These are phyloP conservation scores for Thunnus albacares DNA, from an alignment of 2,797 vertebrate species.

Conservation along the genomic window DNA sequence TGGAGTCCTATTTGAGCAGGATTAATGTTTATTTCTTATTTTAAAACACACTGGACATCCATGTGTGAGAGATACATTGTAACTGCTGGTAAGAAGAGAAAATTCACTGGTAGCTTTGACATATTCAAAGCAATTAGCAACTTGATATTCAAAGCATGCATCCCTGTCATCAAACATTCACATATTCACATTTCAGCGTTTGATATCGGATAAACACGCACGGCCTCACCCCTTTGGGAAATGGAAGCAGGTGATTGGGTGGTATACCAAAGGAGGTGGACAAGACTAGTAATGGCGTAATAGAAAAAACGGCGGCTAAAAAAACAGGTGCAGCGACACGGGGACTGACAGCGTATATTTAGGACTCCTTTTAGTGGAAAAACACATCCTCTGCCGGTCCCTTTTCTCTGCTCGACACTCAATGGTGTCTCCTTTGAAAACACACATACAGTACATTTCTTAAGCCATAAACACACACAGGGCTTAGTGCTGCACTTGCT, in stretches of 20 bases:
- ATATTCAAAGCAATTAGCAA: conserved; percentile 33
- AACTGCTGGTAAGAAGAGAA: conserved; percentile 3
- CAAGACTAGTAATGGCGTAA: neutral
- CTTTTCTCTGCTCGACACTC: conserved; percentile 48
- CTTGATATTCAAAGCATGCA: conserved; percentile 43
- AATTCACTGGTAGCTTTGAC: conserved; percentile 9
- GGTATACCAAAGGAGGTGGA: neutral
- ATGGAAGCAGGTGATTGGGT: conserved; percentile 43
- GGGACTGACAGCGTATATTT: conserved; percentile 20
- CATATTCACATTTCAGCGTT: conserved; percentile 42
- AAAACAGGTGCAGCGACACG: conserved; percentile 13
- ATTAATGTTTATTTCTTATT: neutral
- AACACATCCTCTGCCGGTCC: conserved; percentile 17
- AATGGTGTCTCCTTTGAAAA: conserved; percentile 45
- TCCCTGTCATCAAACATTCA: conserved; percentile 35
- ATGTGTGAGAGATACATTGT: neutral
- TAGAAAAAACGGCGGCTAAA: neutral
- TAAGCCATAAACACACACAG: conserved; percentile 20
- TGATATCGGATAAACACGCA: conserved; percentile 38
- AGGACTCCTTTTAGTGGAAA: conserved; percentile 43
- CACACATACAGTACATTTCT: conserved; percentile 54
- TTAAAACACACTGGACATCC: neutral
- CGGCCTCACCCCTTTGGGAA: conserved; percentile 14
- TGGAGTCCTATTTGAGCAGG: neutral
- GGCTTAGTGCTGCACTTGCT: conserved; percentile 66